Evolutionary conservation across 2,797 vertebrate species (phyloP), one percentile per base, ranked within the genome.

Genomic region (Dermochelys coriacea): DNA sequence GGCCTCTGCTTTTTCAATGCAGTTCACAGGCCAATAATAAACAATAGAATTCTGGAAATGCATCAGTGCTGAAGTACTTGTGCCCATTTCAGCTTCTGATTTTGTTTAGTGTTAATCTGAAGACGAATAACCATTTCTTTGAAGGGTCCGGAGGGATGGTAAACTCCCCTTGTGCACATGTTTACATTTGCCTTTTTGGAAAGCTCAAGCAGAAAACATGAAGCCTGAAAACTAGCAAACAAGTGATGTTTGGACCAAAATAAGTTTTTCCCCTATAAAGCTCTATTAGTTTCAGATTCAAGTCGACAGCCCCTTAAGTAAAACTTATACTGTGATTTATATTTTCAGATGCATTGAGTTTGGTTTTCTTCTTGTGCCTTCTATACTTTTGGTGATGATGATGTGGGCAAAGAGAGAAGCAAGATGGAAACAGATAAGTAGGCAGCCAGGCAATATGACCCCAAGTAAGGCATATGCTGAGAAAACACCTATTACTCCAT

Each of bases 81-180:
- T 59, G 18, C 6, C 74, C 88, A 80, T 19, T 18, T 88, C 83
- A 82, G 61, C 12, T 83, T 83, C 54, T 90, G 71, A 77, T 87
- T 91, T 93, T 61, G 37, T 78, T 96, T 81, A 86, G 45, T 51
- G 41, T 89, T 91, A 85, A 91, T 84, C 21, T 91, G 88, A 84
- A 96, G 55, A 82, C 18, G 91, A 90, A 84, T 11, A 41, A 21
- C 11, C 21, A 2, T 59, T 94, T 91, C 80, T 52, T 77, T 64
- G 61, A 86, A 85, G 84, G 4, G 4, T 89, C 27, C 47, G 81
- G 55, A 79, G 16, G 52, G 25, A 68, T 74, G 12, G 12, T 79
- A 49, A 91, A 83, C 25, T 87, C 80, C 31, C 37, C 83, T 4
- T 45, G 4, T 64, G 34, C 34, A 86, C 15, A n/a, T 0, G 1